Evolutionary conservation across 2,113 vertebrate species (phyloP), one percentile per base, ranked within the genome.

Genomic region (Mus musculus): DNA sequence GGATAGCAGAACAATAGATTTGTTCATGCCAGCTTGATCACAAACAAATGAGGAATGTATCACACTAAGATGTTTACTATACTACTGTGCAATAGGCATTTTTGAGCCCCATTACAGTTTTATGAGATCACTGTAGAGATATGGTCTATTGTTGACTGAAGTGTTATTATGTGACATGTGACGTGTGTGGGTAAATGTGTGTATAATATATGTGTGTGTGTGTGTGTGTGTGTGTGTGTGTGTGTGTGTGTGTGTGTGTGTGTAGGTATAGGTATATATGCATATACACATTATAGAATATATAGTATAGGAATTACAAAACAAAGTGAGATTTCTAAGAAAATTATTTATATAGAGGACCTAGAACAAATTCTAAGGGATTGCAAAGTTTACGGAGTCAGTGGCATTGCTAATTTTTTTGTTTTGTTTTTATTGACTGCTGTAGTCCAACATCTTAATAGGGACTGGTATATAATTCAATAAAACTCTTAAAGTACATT

Each of bases 401-500:
- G 24, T 12, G 17, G 17, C 8, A 5, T 75, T 80, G 61, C n/a
- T 72, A 52, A 49, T 49, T 49, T 42, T 52, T 80, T 24, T 89
- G 42, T 30, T 6, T 59, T 78, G 6, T 3, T 52, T 72, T 90
- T 72, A 33, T 89, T 65, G 20, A 87, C 4, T 88, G 61, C 30
- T 7, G 14, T 82, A 95, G 54, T 87, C 24, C 6, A 54, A 5
- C 12, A 81, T 94, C 78, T 92, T 14, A 75, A 16, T 33, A 87
- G 65, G 39, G 9, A 20, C 54, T 88, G 19, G 3, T 39, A 26
- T 75, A 46, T 26, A 26, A 54, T 69, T 86, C 54, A 72, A 69
- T 28, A 91, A 89, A 84, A 33, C n/a, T 95, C 12, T 87, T 33
- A 91, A 71, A 88, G n/a, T 65, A 71, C 56, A 28, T 36, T 90